phyloP scores from a whole-genome alignment of 2,113 vertebrate species.

The Crotalus tigris region DNA sequence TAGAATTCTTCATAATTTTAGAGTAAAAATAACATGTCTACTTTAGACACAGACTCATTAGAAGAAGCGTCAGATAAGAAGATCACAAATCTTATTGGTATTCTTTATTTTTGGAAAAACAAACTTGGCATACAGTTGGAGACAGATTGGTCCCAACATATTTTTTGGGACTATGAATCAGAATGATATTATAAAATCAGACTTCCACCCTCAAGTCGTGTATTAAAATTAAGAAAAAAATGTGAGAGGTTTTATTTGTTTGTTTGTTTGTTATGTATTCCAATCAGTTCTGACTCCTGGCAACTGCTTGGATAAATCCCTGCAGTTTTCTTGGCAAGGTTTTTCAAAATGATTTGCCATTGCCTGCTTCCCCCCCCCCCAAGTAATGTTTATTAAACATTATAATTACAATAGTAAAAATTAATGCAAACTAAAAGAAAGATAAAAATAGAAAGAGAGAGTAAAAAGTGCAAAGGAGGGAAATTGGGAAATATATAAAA shows the following conservation, averaged over 20 bases:
- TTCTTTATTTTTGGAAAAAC: background rate
- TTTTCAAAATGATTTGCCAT: background rate
- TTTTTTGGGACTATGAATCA: background rate
- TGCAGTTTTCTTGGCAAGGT: background rate
- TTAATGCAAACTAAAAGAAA: background rate
- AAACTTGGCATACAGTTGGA: background rate
- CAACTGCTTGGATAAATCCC: background rate
- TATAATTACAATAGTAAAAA: background rate
- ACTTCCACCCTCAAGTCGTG: background rate
- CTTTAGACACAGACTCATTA: background rate
- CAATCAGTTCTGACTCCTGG: background rate
- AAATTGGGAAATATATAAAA: background rate
- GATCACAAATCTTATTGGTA: background rate
- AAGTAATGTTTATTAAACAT: background rate
- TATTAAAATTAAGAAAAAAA: background rate
- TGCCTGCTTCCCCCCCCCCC: background rate
- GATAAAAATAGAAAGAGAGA: background rate
- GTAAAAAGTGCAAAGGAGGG: background rate
- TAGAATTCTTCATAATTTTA: background rate
- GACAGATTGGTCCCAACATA: background rate
- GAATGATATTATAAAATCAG: background rate
- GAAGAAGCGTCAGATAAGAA: background rate
- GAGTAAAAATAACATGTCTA: background rate
- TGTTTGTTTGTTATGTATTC: background rate
- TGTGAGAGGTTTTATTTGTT: background rate